Evolutionary conservation across 2,888 invertebrate genomes (phyloP).

Genomic region (Agrotis segetum): DNA sequence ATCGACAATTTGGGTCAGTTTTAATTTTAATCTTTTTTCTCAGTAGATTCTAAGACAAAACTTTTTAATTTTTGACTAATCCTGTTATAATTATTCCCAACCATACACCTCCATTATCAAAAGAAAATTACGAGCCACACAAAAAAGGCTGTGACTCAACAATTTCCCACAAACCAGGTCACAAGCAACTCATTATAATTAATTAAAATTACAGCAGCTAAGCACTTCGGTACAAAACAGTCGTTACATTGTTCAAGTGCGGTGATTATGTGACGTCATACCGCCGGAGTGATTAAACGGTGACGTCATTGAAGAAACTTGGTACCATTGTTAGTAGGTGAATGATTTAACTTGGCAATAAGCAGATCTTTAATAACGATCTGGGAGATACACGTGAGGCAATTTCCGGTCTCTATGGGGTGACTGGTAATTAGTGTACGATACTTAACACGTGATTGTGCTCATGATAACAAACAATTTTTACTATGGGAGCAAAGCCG

Average conservation of each 20-base stretch:
- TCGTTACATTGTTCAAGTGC: slow-evolving; percentile 55
- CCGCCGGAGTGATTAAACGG: slow-evolving; percentile 43
- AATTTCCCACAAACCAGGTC: slow-evolving; percentile 45
- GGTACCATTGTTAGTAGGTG: slow-evolving; percentile 19
- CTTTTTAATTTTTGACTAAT: not conserved
- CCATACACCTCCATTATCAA: slow-evolving; percentile 11
- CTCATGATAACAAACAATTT: too few species aligned
- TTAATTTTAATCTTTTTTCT: too few species aligned
- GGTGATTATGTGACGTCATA: slow-evolving; percentile 52
- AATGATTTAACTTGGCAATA: too few species aligned
- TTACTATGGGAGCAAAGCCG: too few species aligned
- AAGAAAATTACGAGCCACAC: slow-evolving; percentile 17
- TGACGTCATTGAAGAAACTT: slow-evolving; percentile 41
- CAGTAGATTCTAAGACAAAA: too few species aligned
- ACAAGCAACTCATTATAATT: slow-evolving; percentile 50
- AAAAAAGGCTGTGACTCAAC: slow-evolving; percentile 46
- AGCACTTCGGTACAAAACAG: slow-evolving; percentile 49
- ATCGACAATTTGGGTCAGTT: too few species aligned
- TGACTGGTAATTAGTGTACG: too few species aligned
- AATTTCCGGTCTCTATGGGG: too few species aligned
- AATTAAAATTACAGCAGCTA: slow-evolving; percentile 56
- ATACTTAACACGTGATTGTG: too few species aligned
- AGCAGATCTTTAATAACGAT: too few species aligned
- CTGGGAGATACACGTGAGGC: too few species aligned
- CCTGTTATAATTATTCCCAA: not conserved